Evolutionary conservation across 1,140 invertebrate genomes (phyloP).

Genomic region (Chironomus striatipennis): DNA sequence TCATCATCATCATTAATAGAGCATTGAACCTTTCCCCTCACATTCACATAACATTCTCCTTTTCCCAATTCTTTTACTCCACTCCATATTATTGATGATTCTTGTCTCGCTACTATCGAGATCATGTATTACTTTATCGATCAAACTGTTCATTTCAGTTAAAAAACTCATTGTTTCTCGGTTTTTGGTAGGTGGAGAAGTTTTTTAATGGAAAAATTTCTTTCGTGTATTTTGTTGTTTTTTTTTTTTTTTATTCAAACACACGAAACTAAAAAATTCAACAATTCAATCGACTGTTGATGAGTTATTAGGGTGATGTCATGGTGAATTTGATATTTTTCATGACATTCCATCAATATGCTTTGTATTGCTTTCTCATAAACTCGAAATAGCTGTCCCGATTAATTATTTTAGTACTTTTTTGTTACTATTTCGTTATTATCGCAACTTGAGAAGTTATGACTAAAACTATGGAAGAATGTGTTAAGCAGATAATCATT

Average conservation of each 20-base stretch:
- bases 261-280: too few species aligned
- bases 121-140: background rate
- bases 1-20: too few species aligned
- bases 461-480: too few species aligned
- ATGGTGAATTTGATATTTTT: background rate
- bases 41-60: too few species aligned
- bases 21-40: too few species aligned
- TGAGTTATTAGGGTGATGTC: background rate
- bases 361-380: background rate
- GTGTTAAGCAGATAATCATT: too few species aligned
- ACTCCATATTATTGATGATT: background rate
- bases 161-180: background rate
- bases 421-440: background rate
- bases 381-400: background rate
- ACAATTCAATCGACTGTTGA: too few species aligned
- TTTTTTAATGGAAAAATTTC: background rate
- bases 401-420: background rate
- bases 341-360: background rate
- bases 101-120: conserved; percentile 4
- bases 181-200: background rate
- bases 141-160: background rate
- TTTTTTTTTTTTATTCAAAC: background rate
- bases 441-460: background rate
- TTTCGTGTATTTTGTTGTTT: background rate
- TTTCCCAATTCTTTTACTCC: too few species aligned